Evolutionary conservation across 2,113 vertebrate species (phyloP), one percentile per base, ranked within the genome.

Genomic region (Cryptotis parvus): DNA sequence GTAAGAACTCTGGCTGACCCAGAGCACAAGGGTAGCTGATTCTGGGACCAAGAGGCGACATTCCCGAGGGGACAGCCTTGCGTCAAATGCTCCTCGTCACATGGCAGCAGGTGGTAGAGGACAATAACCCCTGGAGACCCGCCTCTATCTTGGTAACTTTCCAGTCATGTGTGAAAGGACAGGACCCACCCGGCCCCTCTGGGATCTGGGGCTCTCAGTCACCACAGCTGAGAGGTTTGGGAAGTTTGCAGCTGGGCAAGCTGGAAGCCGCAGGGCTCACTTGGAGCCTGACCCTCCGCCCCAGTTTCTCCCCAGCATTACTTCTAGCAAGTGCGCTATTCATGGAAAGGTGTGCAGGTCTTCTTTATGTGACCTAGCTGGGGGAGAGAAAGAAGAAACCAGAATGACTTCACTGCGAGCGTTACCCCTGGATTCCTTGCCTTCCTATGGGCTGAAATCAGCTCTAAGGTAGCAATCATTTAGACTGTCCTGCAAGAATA

Each of bases 351-450:
- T 43, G 6, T 49, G 76, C 52, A 63, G 16, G 63, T 45, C 49
- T 69, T 10, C 41, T 78, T 86, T 82, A 55, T 27, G 15, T 27
- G 39, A 45, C 33, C 58, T 37, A 70, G 63, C 24, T n/a, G 69
- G 66, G 43, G 82, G 35, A 15, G 35, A 85, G 68, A 84, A 55
- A 77, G 22, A 55, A 77, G 27, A 87, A 70, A 81, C 4, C 26
- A 8, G 58, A 68, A 81, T 41, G 37, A 8, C 16, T 9, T 58
- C 55, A 58, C 55, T 58, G 18, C 18, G 24, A 22, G 8, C 41
- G 63, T 89, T 69, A 43, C 39, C 49, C 68, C 65, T n/a, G 83
- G 41, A 20, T 4, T 61, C 61, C 33, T 79, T 82, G 94, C 55
- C 52, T 87, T 73, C 52, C 41, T 27, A 6, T 31, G 9, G 41